Conservation (phyloP, 1,140 invertebrate species). For the Bombus soroeensis region DNA sequence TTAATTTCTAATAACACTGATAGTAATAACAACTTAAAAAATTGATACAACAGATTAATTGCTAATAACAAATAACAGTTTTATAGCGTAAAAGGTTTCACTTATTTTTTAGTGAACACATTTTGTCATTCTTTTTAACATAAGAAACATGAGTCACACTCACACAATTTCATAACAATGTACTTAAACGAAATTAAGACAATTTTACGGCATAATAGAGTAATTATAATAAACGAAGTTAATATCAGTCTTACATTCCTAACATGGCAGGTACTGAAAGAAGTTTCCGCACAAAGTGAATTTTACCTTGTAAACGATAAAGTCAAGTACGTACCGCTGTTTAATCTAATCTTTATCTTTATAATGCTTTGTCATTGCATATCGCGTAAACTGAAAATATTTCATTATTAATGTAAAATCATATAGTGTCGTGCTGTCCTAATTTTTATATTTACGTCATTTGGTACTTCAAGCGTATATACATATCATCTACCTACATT, state of each 20-base stretch:
- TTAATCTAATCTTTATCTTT: constrained; percentile 35
- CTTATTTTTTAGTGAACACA: background rate
- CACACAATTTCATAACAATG: too few species aligned
- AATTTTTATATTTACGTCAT: background rate
- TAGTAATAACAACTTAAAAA: background rate
- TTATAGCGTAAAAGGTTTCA: background rate
- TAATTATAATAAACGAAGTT: background rate
- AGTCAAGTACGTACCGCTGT: background rate
- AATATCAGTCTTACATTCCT: background rate
- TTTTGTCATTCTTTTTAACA: background rate
- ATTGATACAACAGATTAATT: too few species aligned
- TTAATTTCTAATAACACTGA: background rate
- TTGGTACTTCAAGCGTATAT: background rate
- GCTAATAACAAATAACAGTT: background rate
- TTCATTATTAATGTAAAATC: background rate
- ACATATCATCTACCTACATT: background rate
- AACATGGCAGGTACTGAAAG: background rate
- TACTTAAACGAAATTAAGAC: background rate
- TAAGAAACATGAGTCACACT: background rate
- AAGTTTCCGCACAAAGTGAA: background rate
- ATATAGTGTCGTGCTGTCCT: too few species aligned
- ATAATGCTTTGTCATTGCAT: background rate
- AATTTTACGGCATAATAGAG: background rate
- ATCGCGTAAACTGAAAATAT: background rate
- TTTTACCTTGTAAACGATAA: background rate